Percentiles rank a stretch among this genome's conserved stretches.
Conservation (phyloP, 2,888 invertebrate genomes). For the Dorcus hopei region DNA sequence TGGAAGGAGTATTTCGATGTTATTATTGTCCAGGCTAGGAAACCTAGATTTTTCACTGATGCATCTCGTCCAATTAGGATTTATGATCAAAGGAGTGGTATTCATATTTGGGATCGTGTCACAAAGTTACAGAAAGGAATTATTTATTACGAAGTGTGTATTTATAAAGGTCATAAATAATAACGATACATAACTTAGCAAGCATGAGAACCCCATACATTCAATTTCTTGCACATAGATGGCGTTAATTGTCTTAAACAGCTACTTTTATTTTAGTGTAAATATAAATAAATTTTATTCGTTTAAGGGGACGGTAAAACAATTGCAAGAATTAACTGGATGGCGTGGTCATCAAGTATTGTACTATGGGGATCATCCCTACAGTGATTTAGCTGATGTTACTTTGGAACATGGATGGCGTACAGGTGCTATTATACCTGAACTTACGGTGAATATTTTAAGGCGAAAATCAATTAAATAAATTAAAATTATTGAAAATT, state of each 20-base stretch:
- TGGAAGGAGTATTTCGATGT: constrained; percentile 94
- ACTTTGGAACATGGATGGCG: constrained; percentile 96
- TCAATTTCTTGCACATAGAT: no score
- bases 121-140: constrained; percentile 79
- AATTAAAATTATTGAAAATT: constrained; percentile 19
- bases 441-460: constrained; percentile 67
- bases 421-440: constrained; percentile 95
- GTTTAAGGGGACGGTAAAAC: constrained; percentile 83
- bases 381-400: constrained; percentile 94
- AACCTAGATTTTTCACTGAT: constrained; percentile 94
- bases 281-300: neutral
- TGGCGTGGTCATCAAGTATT: constrained; percentile 91
- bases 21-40: constrained; percentile 90
- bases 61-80: constrained; percentile 85
- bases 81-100: constrained; percentile 76
- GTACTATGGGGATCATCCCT: constrained; percentile 98
- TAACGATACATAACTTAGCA: no score
- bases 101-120: constrained; percentile 90
- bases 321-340: constrained; percentile 86
- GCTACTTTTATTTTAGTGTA: neutral
- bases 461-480: neutral
- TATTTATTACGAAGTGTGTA: constrained; percentile 83
- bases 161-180: constrained; percentile 10
- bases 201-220: neutral
- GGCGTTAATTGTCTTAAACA: no score